phyloP scores from a whole-genome alignment of 2,797 vertebrate species.

The Pagetopsis macropterus region DNA sequence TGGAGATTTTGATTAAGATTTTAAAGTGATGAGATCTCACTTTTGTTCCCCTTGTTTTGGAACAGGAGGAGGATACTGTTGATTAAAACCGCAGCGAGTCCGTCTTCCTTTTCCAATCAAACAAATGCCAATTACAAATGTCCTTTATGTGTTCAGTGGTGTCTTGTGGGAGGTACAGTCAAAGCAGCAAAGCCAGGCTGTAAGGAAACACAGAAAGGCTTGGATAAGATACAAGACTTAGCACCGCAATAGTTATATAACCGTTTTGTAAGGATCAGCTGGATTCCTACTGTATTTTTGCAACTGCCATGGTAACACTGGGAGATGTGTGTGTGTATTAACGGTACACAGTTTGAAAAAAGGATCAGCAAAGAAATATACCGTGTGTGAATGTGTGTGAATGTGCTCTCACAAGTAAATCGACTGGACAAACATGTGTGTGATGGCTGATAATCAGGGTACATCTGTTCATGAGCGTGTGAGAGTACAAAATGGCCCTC shows the following conservation, averaged over 20 bases:
- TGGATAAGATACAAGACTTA: constrained; percentile 79
- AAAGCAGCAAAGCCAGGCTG: constrained; percentile 56
- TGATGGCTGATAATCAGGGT: constrained; percentile 35
- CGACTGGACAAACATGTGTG: background rate
- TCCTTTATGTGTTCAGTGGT: constrained; percentile 59
- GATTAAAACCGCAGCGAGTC: constrained; percentile 37
- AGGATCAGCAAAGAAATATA: constrained; percentile 36
- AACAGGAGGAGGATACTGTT: constrained; percentile 61
- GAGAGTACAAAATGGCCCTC: constrained; percentile 57
- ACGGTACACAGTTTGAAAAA: constrained; percentile 47
- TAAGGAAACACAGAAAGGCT: constrained; percentile 69
- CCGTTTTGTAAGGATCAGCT: constrained; percentile 82
- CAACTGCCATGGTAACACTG: constrained; percentile 82
- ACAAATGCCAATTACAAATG: constrained; percentile 57
- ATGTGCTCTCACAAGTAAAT: constrained; percentile 18
- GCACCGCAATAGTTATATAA: constrained; percentile 83
- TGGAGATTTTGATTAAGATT: constrained; percentile 68
- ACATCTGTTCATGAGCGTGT: constrained; percentile 32
- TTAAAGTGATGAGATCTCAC: constrained; percentile 50
- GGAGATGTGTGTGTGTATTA: constrained; percentile 32
- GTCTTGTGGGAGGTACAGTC: constrained; percentile 57
- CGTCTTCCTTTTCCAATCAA: constrained; percentile 45
- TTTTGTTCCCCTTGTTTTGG: constrained; percentile 14
- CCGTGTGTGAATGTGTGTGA: constrained; percentile 7
- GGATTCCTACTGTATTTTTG: constrained; percentile 81